Evolutionary conservation across 2,113 vertebrate species (phyloP).

Genomic region (Parus major): DNA sequence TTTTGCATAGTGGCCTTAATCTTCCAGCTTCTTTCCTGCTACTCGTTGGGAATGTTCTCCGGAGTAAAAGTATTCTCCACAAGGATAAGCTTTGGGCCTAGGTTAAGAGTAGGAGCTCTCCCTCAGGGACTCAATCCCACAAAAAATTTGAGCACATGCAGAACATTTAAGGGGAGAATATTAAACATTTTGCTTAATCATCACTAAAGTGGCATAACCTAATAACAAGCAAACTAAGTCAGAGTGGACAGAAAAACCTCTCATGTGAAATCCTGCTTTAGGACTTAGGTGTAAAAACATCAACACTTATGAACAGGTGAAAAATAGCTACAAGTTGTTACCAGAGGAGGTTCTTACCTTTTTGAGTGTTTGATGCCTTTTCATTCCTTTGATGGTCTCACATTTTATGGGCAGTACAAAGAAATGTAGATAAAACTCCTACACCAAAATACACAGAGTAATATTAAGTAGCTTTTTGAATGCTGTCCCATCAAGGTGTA

Average conservation of each 20-base stretch:
- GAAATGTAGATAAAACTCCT: neutral
- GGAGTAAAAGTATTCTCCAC: neutral
- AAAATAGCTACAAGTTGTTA: neutral
- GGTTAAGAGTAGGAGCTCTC: neutral
- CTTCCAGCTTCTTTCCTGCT: neutral
- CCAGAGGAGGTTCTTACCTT: accelerated
- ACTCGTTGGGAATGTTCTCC: neutral
- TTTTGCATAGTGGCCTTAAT: neutral
- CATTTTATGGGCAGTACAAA: neutral
- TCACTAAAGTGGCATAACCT: neutral
- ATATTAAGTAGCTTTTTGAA: neutral
- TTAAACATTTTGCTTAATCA: neutral
- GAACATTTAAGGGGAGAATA: neutral
- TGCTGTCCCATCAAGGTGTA: neutral
- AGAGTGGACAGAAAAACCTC: neutral
- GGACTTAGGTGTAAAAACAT: neutral
- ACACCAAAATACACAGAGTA: neutral
- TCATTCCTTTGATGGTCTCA: neutral
- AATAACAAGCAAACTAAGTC: neutral
- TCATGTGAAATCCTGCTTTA: neutral
- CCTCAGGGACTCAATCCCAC: neutral
- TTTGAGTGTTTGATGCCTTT: neutral
- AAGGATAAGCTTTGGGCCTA: neutral
- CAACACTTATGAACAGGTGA: neutral
- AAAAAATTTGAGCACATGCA: neutral